Evolutionary conservation across 2,797 vertebrate genomes (phyloP).

Genomic region (Phyllotis vaccarum): DNA sequence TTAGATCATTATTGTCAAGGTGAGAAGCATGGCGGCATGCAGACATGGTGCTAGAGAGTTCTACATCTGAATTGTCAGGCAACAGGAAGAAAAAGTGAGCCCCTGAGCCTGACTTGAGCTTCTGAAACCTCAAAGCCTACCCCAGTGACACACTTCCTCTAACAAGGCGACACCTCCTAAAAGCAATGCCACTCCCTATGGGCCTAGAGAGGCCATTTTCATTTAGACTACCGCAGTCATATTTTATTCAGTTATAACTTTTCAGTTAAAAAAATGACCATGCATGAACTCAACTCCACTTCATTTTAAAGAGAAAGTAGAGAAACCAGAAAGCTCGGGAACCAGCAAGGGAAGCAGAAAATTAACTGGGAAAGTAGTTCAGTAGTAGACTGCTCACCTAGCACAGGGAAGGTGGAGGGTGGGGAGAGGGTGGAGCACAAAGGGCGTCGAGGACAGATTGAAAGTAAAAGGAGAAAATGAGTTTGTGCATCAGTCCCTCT

Average conservation of each 20-base stretch:
- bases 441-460: background rate
- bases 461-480: background rate
- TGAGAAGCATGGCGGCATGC: background rate
- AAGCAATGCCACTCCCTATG: background rate
- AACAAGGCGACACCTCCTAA: background rate
- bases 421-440: background rate
- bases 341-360: background rate
- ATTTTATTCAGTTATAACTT: background rate
- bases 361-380: background rate
- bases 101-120: background rate
- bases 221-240: background rate
- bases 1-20: background rate
- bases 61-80: background rate
- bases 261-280: background rate
- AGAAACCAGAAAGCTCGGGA: background rate
- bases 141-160: background rate
- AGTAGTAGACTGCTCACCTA: background rate
- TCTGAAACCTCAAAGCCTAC: background rate
- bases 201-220: too few species aligned
- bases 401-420: too few species aligned
- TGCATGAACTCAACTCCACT: background rate
- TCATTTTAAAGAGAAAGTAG: conserved; percentile 12
- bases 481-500: background rate
- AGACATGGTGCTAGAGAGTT: background rate
- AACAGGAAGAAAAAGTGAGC: background rate